A percentile compares a stretch with the other conserved stretches of the same genome.
Conservation (phyloP, 2,888 invertebrate genomes). For the Leuctra nigra region DNA sequence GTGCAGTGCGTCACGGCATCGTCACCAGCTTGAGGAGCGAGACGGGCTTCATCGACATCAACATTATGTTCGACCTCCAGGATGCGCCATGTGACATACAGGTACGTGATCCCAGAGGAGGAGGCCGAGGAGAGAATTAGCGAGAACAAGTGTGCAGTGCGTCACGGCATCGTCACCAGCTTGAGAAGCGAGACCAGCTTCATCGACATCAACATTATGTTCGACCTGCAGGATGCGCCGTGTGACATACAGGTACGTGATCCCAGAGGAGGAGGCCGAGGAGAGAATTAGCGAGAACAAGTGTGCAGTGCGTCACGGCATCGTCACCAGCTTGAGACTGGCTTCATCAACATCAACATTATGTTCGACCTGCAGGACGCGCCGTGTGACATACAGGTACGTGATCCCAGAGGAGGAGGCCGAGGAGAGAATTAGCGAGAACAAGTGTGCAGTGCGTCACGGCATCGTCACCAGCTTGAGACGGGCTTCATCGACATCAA, state of each 20-base stretch:
- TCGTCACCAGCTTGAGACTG: neutral
- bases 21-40: neutral
- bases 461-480: too few species aligned
- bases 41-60: neutral
- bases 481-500: neutral
- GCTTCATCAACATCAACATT: neutral
- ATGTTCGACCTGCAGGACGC: neutral
- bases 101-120: too few species aligned
- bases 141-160: too few species aligned
- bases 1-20: too few species aligned
- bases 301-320: too few species aligned
- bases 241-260: too few species aligned
- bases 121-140: too few species aligned
- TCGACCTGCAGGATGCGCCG: neutral
- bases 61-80: neutral
- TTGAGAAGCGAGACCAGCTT: neutral
- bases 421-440: too few species aligned
- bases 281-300: too few species aligned
- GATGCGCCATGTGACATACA: neutral
- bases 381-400: neutral
- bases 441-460: too few species aligned
- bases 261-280: too few species aligned
- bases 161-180: neutral
- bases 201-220: neutral
- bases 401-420: too few species aligned